Evolutionary conservation across 2,113 vertebrate genomes (phyloP).

Genomic region (Cinclus mexicanus): DNA sequence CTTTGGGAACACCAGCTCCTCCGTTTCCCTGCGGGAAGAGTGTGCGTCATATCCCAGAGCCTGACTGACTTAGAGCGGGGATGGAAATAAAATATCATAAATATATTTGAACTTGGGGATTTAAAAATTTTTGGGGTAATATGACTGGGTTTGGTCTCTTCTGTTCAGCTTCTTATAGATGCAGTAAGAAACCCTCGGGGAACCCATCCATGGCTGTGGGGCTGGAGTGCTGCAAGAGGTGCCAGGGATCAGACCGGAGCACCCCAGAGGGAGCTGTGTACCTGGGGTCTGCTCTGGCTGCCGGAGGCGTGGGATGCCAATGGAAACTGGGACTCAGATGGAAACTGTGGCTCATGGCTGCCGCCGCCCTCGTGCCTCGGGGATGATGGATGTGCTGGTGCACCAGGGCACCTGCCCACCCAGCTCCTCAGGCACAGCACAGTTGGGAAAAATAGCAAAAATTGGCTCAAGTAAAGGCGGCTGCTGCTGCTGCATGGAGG

Average conservation of each 20-base stretch:
- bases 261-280: neutral
- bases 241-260: neutral
- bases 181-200: fast-evolving
- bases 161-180: neutral
- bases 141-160: neutral
- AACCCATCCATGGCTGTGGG: fast-evolving
- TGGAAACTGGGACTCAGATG: neutral
- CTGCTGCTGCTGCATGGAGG: neutral
- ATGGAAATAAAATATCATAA: neutral
- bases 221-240: neutral
- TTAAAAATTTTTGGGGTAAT: neutral
- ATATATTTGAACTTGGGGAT: neutral
- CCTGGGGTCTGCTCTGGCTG: neutral
- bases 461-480: neutral
- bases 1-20: neutral
- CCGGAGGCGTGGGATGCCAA: fast-evolving
- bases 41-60: neutral
- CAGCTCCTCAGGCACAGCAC: neutral
- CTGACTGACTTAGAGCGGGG: neutral
- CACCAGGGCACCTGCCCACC: neutral
- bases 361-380: neutral
- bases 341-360: conserved; percentile 11
- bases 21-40: neutral
- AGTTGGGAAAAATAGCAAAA: neutral
- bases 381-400: neutral